A percentile compares a stretch with the other conserved stretches of the same genome.
These are phyloP conservation scores for Gymnodraco acuticeps DNA, from an alignment of 2,797 vertebrate genomes.

Conservation along the genomic window DNA sequence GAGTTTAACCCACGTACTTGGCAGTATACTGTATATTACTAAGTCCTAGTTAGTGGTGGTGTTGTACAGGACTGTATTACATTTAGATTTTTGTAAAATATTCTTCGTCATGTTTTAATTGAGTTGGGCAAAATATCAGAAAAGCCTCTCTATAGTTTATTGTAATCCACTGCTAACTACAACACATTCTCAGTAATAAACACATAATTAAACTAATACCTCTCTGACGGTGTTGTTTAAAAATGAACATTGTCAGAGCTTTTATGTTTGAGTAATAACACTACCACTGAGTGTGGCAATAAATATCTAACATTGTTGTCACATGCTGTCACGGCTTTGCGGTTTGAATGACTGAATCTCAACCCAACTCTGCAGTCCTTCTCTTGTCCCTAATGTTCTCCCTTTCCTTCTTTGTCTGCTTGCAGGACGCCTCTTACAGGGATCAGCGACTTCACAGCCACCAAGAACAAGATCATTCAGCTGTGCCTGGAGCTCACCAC, in stretches of 20 bases:
- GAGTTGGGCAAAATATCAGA: background rate
- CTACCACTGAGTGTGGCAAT: background rate
- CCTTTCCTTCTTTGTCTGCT: conserved; percentile 46
- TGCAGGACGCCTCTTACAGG: conserved; percentile 94
- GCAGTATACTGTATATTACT: no score
- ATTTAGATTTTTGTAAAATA: background rate
- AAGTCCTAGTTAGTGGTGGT: background rate
- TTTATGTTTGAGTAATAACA: no score
- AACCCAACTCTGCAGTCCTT: background rate
- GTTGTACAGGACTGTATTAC: background rate
- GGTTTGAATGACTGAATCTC: background rate
- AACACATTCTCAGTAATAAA: background rate
- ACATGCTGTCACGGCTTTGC: background rate
- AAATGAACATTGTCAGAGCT: background rate
- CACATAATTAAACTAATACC: background rate
- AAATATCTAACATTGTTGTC: background rate
- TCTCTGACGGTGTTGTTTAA: background rate
- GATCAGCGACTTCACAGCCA: conserved; percentile 95
- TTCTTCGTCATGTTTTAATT: background rate
- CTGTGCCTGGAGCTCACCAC: conserved; percentile 98
- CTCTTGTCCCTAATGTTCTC: conserved; percentile 45
- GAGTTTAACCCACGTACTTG: no score
- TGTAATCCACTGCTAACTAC: background rate
- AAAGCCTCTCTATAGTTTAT: background rate
- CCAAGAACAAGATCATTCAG: conserved; percentile 99